These are phyloP conservation scores for Sialis fuliginosa DNA, from an alignment of 2,888 invertebrate genomes.

Conservation along the genomic window DNA sequence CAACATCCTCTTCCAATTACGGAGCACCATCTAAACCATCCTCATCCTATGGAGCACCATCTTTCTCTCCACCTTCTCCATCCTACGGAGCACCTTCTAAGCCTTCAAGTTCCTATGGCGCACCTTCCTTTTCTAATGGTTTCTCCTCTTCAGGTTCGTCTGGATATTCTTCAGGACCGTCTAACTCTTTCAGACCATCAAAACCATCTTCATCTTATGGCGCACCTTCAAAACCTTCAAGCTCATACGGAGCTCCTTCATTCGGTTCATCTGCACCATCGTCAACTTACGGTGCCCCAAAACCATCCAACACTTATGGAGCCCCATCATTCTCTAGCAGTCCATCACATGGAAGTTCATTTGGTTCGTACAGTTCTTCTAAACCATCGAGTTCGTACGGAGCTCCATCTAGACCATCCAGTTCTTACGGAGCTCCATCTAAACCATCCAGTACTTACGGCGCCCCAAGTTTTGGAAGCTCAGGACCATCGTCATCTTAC, in stretches of 20 bases:
- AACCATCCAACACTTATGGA: constrained; percentile 14
- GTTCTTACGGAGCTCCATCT: constrained; percentile 20
- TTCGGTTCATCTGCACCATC: constrained; percentile 10
- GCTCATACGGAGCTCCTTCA: constrained; percentile 9
- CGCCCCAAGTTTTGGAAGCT: constrained; percentile 13
- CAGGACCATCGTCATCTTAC: constrained; percentile 20
- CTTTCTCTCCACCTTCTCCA: constrained; percentile 13
- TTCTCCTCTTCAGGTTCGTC: constrained; percentile 10
- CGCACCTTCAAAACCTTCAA: constrained; percentile 11
- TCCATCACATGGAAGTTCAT: constrained; percentile 16
- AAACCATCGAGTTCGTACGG: constrained; percentile 23
- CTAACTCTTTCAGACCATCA: constrained; percentile 4
- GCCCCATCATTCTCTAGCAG: constrained; percentile 13
- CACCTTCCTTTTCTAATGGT: constrained; percentile 15
- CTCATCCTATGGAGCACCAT: constrained; percentile 20
- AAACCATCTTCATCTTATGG: constrained; percentile 12
- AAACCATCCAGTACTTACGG: constrained; percentile 17
- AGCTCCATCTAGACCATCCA: constrained; percentile 17
- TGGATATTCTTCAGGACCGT: too few species aligned
- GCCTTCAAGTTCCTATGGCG: constrained; percentile 17
- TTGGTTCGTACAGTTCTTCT: constrained; percentile 26
- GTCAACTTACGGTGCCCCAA: constrained; percentile 21
- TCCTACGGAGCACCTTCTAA: constrained; percentile 20
- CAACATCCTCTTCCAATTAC: constrained; percentile 34
- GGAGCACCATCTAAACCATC: constrained; percentile 26